phyloP scores from a whole-genome alignment of 2,888 invertebrate genomes.

The Chironomus riparius region DNA sequence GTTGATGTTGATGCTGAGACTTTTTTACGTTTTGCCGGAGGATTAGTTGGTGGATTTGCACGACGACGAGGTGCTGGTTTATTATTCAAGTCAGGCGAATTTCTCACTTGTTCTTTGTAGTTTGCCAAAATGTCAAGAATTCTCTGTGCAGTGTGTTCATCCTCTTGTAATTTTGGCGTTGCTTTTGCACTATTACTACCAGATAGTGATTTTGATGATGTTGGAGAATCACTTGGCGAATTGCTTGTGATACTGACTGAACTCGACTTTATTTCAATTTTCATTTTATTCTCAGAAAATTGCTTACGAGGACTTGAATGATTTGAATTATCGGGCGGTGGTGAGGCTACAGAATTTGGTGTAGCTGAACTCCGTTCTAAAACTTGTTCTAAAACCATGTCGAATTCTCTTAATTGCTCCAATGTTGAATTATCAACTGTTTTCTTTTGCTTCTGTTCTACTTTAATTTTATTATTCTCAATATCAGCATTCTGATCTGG shows the following conservation, averaged over 20 bases:
- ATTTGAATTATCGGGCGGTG: constrained; percentile 8
- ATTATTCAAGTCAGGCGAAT: constrained; percentile 69
- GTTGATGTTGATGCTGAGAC: constrained; percentile 31
- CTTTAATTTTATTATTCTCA: neutral
- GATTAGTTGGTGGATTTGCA: constrained; percentile 63
- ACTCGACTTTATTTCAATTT: neutral
- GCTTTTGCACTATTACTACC: constrained; percentile 13
- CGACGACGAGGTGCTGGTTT: constrained; percentile 70
- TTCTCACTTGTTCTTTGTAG: constrained; percentile 69
- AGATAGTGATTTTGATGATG: neutral
- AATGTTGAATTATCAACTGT: constrained; percentile 64
- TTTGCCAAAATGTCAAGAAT: constrained; percentile 71
- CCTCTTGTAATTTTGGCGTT: constrained; percentile 64
- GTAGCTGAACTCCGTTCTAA: constrained; percentile 63
- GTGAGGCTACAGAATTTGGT: constrained; percentile 30
- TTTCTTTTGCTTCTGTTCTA: constrained; percentile 19
- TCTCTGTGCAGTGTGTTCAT: constrained; percentile 70
- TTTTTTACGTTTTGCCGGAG: constrained; percentile 59
- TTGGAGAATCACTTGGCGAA: constrained; percentile 18
- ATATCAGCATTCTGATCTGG: neutral
- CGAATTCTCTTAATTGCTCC: constrained; percentile 70
- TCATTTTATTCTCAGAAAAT: neutral
- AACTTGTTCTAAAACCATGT: constrained; percentile 71
- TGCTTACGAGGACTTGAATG: constrained; percentile 43
- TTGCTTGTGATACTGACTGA: constrained; percentile 10